Base-by-base conservation (phyloP, 2,797 vertebrate species). In the Echeneis naucrates region DNA sequence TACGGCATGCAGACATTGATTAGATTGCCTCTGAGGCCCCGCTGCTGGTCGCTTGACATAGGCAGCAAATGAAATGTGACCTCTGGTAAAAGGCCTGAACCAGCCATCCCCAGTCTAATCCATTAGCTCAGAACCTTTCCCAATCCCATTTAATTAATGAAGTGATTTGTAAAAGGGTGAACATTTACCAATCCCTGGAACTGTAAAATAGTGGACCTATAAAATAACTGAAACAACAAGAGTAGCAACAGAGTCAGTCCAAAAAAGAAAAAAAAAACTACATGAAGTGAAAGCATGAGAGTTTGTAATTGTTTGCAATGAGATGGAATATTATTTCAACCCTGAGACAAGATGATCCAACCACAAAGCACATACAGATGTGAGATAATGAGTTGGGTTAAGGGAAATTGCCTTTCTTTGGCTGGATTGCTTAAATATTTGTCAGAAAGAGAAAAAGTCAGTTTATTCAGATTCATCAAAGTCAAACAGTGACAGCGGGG, bases 81-180 rank as follows among this genome's bases (percentile, higher is more conserved):
- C 96, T 96, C 95, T 94, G 92, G 94, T 96, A 95, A 96, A 96
- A 94, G 94, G 94, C 91, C 93, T 90, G 94, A 94, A 96, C 95
- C 93, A 91, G 86, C 90, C 94, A 94, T 94, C 93, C 90, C 89
- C 92, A 83, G 93, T 88, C 92, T 94, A 93, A 96, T 96, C 95
- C 75, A 75, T 95, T 93, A 96, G 92, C 95, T 93, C 91, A 93
- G 92, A 95, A 95, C 94, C 94, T 96, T 95, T 92, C 95, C 89
- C 96, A 95, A 94, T 96, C 93, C 93, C 93, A 94, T 96, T 95
- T 96, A 94, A 97, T 97, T 97, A 97, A 97, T 96, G 95, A 95
- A 96, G 95, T 95, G 94, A 96, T 96, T 96, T 95, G 90, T 95
- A 95, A 92, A 94, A 92, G 89, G 88, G 87, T 45, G 88, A 94